These are phyloP conservation scores for Coendou prehensilis DNA, from an alignment of 2,797 vertebrate species.

Conservation along the genomic window DNA sequence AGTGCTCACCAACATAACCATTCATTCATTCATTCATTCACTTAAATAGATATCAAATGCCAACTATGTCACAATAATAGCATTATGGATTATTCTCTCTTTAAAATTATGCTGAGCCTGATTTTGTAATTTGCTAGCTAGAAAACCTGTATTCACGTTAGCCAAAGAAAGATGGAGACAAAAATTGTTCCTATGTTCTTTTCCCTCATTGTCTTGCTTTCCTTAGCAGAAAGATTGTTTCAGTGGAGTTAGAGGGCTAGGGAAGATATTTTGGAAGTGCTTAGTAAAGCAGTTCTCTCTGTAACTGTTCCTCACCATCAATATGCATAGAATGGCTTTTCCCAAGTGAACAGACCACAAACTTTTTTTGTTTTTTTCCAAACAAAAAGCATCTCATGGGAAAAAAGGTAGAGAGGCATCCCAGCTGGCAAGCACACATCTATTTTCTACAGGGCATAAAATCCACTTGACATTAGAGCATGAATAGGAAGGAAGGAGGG, in stretches of 20 bases:
- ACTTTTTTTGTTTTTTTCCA: not conserved
- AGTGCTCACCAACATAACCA: not conserved
- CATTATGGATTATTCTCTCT: not conserved
- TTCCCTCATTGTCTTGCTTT: not conserved
- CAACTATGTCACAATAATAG: not conserved
- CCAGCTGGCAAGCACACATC: slow-evolving; percentile 12
- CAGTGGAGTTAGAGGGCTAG: not conserved
- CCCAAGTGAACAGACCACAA: slow-evolving; percentile 47
- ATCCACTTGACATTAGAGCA: slow-evolving; percentile 58
- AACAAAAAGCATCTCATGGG: slow-evolving; percentile 49
- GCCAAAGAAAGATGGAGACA: not conserved
- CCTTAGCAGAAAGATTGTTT: not conserved
- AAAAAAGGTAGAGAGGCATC: not conserved
- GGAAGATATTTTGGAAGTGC: slow-evolving; percentile 15
- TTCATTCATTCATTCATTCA: not conserved
- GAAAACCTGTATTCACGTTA: not conserved
- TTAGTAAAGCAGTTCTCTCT: not conserved
- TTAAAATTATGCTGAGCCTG: not conserved
- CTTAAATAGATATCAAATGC: not conserved
- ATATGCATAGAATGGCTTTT: slow-evolving; percentile 23
- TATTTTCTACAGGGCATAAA: slow-evolving; percentile 68
- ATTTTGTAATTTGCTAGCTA: not conserved
- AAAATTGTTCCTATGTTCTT: not conserved
- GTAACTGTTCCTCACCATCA: not conserved
- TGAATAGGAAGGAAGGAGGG: slow-evolving; percentile 19